These are phyloP conservation scores for Drosophila eugracilis DNA, from an alignment of 1,140 invertebrate genomes.

Conservation along the genomic window DNA sequence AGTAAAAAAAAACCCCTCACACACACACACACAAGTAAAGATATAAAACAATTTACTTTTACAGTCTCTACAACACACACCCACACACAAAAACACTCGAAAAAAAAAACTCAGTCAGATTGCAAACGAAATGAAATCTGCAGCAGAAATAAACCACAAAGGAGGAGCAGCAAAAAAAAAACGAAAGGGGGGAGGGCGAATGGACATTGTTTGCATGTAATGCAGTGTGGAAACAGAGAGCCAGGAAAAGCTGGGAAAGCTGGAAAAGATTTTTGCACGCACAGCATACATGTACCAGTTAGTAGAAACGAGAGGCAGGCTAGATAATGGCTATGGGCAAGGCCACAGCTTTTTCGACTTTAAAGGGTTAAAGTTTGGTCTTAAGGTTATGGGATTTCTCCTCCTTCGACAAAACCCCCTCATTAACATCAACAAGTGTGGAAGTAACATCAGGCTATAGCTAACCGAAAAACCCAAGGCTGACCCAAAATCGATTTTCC, in stretches of 20 bases:
- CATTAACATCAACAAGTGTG: constrained; percentile 78
- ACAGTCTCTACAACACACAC: constrained; percentile 34
- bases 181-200: too few species aligned
- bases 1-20: constrained; percentile 23
- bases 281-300: too few species aligned
- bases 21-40: constrained; percentile 26
- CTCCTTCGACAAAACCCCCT: constrained; percentile 11
- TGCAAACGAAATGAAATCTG: constrained; percentile 79
- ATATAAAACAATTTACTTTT: constrained; percentile 79
- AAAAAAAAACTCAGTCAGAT: constrained; percentile 45
- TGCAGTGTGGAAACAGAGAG: constrained; percentile 33
- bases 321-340: constrained; percentile 43
- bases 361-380: constrained; percentile 63
- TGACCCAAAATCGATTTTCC: constrained; percentile 46
- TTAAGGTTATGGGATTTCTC: constrained; percentile 6
- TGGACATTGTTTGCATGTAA: constrained; percentile 57
- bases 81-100: constrained; percentile 11
- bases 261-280: constrained; percentile 68
- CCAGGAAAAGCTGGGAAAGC: constrained; percentile 33
- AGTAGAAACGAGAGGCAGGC: constrained; percentile 21
- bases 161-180: constrained; percentile 21
- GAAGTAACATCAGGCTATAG: constrained; percentile 48
- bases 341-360: constrained; percentile 32
- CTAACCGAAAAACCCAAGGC: constrained; percentile 8
- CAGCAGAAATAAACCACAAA: constrained; percentile 69